Evolutionary conservation across 1,140 invertebrate species (phyloP), one percentile per base, ranked within the genome.

Genomic region (Rhyacophila brunnea): DNA sequence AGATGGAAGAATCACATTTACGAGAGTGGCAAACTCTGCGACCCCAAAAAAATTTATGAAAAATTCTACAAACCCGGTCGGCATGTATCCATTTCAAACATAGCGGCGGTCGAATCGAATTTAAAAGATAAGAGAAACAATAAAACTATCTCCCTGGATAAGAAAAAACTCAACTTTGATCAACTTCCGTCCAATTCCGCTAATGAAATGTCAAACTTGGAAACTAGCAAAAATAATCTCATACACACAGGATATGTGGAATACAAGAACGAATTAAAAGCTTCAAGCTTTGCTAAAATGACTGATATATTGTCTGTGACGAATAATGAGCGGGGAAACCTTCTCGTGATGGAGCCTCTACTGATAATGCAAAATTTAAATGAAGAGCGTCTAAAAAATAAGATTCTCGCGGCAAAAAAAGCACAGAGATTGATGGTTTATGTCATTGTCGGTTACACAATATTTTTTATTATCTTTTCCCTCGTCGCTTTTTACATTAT

Each of bases 1-100:
- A 62, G 65, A 36, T 55, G 65, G 61, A 66, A 65, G 56, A 66
- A 58, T 57, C 10, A 28, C n/a, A 46, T 66, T 6, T 59, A 63
- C 20, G 64, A 66, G 38, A 59, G 58, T 18, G 56, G 18, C 36
- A 65, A 63, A 45, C 40, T 32, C 20, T 47, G 36, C 18, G 58
- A 64, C 13, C 48, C 49, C 5, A 61, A 50, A 5, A 60, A 61
- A 49, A 62, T 65, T 13, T 65, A 62, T 46, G 64, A 66, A 52
- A 66, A 65, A 23, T 42, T 66, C 11, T 58, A 55, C 17, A 66
- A 66, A 40, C 49, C 60, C 10, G 52, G 55, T 9, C 55, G 42
- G 9, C 51, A 32, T 7, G 47, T 63, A 4, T 59, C 60, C 10
- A 42, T 40, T 19, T 54, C 64, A n/a, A 66, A 66, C 45, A 52